Conservation (phyloP, 1,140 invertebrate genomes). For the Elymnias hypermnestra region DNA sequence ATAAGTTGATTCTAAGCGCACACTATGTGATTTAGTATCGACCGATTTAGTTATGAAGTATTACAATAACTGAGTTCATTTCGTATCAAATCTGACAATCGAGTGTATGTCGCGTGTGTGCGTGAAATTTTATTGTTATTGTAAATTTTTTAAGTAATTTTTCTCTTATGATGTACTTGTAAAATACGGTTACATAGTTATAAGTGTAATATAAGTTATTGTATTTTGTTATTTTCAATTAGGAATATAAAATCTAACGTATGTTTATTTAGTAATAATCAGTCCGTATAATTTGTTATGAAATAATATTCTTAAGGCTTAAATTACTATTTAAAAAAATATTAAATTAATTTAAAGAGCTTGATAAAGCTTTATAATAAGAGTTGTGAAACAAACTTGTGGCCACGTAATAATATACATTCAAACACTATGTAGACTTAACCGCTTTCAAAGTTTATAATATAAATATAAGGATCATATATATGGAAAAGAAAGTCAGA, state of each 20-base stretch:
- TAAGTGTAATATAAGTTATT: too few relatives aligned
- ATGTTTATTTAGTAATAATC: slow-evolving; percentile 7
- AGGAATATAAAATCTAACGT: too few relatives aligned
- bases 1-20: background rate
- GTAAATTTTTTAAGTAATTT: too few relatives aligned
- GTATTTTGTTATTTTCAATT: slow-evolving; percentile 15
- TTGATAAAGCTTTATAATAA: slow-evolving; percentile 73
- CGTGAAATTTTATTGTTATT: too few relatives aligned
- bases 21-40: background rate
- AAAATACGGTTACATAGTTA: too few relatives aligned
- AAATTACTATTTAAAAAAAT: slow-evolving; percentile 27
- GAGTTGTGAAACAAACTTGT: slow-evolving; percentile 74
- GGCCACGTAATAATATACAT: slow-evolving; percentile 55
- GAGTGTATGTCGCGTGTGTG: background rate
- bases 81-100: too few relatives aligned
- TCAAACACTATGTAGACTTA: slow-evolving; percentile 3
- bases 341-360: slow-evolving; percentile 67
- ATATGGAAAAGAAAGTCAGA: background rate
- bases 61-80: too few relatives aligned
- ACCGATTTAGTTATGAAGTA: background rate
- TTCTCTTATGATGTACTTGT: too few relatives aligned
- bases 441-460: slow-evolving; percentile 7
- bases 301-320: slow-evolving; percentile 26
- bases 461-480: slow-evolving; percentile 6
- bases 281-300: slow-evolving; percentile 12